Percentiles rank a stretch among this genome's conserved stretches.
phyloP scores from a whole-genome alignment of 2,888 invertebrate species.

The Neoascia interrupta region DNA sequence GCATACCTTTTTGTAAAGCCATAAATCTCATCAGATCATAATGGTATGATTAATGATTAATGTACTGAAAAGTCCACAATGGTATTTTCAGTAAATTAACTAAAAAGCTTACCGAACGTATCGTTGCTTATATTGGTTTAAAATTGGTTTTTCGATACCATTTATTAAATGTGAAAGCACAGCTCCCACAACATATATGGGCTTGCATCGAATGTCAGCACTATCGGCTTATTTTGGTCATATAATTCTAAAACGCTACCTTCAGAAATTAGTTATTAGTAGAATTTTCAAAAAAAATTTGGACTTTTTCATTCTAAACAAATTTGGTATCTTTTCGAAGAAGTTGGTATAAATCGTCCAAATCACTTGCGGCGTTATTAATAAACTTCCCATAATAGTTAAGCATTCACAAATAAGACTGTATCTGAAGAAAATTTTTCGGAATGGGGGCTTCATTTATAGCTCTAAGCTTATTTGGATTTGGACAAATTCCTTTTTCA shows the following conservation, averaged over 20 bases:
- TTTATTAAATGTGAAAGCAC: background rate
- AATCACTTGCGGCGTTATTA: background rate
- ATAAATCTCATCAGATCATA: no score
- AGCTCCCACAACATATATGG: constrained; percentile 3
- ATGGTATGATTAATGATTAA: no score
- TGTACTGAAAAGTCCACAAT: no score
- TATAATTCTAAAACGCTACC: constrained; percentile 14
- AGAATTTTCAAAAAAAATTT: no score
- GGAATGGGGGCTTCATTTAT: constrained; percentile 11
- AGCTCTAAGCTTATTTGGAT: constrained; percentile 23
- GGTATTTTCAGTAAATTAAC: no score
- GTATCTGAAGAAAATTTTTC: constrained; percentile 14
- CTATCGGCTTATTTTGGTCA: background rate
- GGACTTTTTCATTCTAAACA: background rate
- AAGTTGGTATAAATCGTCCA: background rate
- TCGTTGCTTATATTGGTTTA: no score
- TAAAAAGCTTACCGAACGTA: no score
- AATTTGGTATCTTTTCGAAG: background rate
- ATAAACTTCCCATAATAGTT: constrained; percentile 14
- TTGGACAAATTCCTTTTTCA: constrained; percentile 19
- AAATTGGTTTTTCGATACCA: constrained; percentile 13
- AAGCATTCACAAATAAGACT: constrained; percentile 23
- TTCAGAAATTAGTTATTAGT: no score
- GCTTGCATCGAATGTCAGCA: constrained; percentile 17
- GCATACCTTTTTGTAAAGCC: no score